phyloP scores from a whole-genome alignment of 64 coral and sea anemone species.

The Astreopora myriophthalma region DNA sequence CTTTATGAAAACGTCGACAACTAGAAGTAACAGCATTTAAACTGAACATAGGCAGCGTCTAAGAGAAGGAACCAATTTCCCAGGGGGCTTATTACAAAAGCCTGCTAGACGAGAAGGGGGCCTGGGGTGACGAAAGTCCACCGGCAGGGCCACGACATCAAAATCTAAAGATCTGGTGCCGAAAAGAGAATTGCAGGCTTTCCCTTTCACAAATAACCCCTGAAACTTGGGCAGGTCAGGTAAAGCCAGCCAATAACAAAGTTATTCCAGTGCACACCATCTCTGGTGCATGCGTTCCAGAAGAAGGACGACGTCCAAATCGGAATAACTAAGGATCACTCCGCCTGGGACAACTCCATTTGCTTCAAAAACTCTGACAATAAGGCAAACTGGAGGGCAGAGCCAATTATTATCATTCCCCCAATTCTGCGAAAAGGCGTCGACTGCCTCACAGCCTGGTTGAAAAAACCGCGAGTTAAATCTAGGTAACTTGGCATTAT shows the following conservation, averaged over 20 bases:
- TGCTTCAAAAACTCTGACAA: conserved; percentile 17
- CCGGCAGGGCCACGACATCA: neutral
- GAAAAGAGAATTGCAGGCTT: conserved; percentile 6
- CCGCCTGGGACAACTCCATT: conserved; percentile 9
- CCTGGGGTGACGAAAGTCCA: neutral
- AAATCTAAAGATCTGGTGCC: neutral
- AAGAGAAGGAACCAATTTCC: neutral
- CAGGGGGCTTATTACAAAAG: neutral
- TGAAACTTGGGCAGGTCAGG: neutral
- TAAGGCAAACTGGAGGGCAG: conserved; percentile 17
- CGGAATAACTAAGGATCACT: conserved; percentile 18
- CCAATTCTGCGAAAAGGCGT: conserved; percentile 66
- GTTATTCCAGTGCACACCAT: conserved; percentile 40
- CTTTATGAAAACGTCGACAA: too few species aligned
- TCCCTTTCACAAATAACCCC: neutral
- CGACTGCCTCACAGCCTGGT: conserved; percentile 29
- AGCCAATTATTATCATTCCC: conserved; percentile 44
- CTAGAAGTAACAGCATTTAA: too few species aligned
- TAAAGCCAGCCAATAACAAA: conserved; percentile 39
- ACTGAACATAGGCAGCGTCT: neutral
- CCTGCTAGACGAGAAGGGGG: neutral
- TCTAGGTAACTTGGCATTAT: conserved; percentile 46
- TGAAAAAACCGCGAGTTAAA: conserved; percentile 66
- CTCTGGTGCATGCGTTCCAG: neutral
- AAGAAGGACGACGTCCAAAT: conserved; percentile 46